These are phyloP conservation scores for Siniperca scherzeri DNA, from an alignment of 2,797 vertebrate genomes.

Conservation along the genomic window DNA sequence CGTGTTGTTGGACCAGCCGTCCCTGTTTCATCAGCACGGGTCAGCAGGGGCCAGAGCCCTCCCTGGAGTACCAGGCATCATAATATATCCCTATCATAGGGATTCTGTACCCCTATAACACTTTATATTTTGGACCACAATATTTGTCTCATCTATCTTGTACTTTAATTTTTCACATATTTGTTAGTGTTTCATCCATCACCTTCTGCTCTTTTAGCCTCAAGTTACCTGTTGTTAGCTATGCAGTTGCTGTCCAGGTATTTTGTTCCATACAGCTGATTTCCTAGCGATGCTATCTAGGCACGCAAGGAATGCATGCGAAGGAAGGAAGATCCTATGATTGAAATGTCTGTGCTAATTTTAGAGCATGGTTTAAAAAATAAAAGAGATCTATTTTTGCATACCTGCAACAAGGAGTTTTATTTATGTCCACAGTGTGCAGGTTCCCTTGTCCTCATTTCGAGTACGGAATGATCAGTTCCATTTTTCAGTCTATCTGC, in stretches of 20 bases:
- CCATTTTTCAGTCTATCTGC: slow-evolving; percentile 2
- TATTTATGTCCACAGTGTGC: neutral
- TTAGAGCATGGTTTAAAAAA: slow-evolving; percentile 18
- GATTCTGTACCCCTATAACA: neutral
- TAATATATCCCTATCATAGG: neutral
- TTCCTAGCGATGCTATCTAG: neutral
- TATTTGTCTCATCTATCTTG: neutral
- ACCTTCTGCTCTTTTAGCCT: neutral
- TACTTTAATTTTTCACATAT: neutral
- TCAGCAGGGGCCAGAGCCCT: slow-evolving; percentile 3
- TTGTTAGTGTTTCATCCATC: neutral
- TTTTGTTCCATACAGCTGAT: neutral
- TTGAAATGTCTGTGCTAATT: neutral
- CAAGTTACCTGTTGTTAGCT: neutral
- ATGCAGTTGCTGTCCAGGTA: neutral
- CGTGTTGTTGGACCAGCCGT: neutral
- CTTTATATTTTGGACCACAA: neutral
- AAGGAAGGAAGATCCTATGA: neutral
- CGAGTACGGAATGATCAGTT: slow-evolving; percentile 22
- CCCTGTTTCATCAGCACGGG: neutral
- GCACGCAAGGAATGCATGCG: neutral
- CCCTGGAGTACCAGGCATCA: neutral
- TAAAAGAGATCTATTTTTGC: slow-evolving; percentile 2
- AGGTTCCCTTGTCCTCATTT: slow-evolving; percentile 6
- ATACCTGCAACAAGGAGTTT: neutral